Conservation (phyloP, 2,888 invertebrate species). For the Teleogryllus oceanicus region DNA sequence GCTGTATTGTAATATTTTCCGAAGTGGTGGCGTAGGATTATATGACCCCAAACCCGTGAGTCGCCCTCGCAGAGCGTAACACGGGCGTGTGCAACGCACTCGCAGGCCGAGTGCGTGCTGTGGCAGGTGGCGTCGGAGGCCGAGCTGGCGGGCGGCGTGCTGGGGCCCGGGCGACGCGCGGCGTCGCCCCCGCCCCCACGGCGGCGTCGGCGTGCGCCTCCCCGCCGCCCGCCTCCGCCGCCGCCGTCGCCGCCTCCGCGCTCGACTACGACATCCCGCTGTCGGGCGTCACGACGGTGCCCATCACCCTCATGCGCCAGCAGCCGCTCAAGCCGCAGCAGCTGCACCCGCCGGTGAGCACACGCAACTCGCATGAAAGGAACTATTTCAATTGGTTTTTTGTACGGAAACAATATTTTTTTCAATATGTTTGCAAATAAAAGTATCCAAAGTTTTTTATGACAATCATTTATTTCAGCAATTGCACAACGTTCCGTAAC, state of each 20-base stretch:
- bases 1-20: too few relatives aligned
- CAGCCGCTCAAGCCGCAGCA: slow-evolving; percentile 26
- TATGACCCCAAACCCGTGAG: too few relatives aligned
- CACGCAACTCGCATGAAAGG: too few relatives aligned
- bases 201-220: neutral
- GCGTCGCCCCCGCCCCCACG: slow-evolving; percentile 35
- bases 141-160: slow-evolving; percentile 10
- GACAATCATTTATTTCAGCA: too few relatives aligned
- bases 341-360: neutral
- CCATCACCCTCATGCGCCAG: slow-evolving; percentile 35
- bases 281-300: slow-evolving; percentile 35
- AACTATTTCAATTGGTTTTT: too few relatives aligned
- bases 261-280: slow-evolving; percentile 29
- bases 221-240: neutral
- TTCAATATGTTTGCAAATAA: too few relatives aligned
- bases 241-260: neutral
- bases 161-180: neutral
- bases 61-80: neutral
- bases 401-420: too few relatives aligned
- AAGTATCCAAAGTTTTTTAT: too few relatives aligned
- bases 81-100: neutral
- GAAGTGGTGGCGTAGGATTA: too few relatives aligned
- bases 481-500: too few relatives aligned
- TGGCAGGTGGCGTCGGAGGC: slow-evolving; percentile 24
- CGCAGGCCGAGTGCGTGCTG: slow-evolving; percentile 25